Base-by-base conservation (phyloP, 2,797 vertebrate species). In the Gila robusta region DNA sequence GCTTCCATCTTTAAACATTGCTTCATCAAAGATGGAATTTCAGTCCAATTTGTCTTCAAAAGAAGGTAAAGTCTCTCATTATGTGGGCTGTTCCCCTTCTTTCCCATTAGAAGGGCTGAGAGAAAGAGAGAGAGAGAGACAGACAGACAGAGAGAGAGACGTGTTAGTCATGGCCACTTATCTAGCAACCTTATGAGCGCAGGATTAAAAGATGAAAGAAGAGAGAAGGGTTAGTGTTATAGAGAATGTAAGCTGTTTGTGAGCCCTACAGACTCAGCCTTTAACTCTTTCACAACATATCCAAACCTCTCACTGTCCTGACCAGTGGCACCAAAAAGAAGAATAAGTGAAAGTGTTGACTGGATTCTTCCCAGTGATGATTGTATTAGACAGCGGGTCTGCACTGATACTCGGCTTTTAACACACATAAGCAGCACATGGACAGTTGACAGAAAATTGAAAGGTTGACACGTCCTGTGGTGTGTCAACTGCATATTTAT, bases 121-220 rank as follows among this genome's bases (percentile, higher is more conserved):
- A 97, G 83, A 69, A 23, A 77, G 39, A 32, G 41, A 44, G 83
- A 37, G 78, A 62, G 56, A 10, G 23, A 56, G 21, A 11, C 3
- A 59, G 56, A 59, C 3, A 80, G 77, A 81, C 52, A 85, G 67
- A 81, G 21, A 54, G 84, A 79, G 97, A 97, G 96, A 96, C 96
- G 96, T 94, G 96, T 97, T 97, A 95, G 95, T 97, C 97, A 98
- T 91, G 94, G 96, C 95, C 95, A 94, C 97, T 98, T 98, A 98
- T 98, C 97, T 96, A 95, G 96, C 97, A 98, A 97, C 97, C 96
- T 97, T 97, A 97, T 96, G 97, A 97, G 97, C 94, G 94, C 94
- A 91, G 97, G 97, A 99, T 99, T 98, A 98, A 96, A 96, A 98
- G 97, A 99, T 99, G 97, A 98, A 98, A 99, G 97, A 95, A 81